These are phyloP conservation scores for Ceyx margarethae DNA, from an alignment of 2,113 vertebrate genomes.

Conservation along the genomic window DNA sequence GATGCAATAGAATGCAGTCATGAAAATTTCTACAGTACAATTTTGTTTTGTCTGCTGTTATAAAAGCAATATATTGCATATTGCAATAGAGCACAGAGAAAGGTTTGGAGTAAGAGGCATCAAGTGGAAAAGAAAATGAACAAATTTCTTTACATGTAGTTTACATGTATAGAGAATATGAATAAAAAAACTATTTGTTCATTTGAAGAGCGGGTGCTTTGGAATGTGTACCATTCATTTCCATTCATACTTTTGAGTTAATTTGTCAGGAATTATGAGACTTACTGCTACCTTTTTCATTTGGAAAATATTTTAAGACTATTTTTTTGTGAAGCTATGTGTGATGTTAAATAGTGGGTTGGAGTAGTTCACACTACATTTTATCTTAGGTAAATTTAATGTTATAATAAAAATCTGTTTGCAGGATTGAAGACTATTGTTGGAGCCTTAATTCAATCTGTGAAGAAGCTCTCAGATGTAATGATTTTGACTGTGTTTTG, in stretches of 20 bases:
- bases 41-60: background rate
- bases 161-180: background rate
- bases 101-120: conserved; percentile 62
- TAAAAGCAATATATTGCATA: background rate
- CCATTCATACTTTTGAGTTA: background rate
- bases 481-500: conserved; percentile 99
- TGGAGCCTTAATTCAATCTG: conserved; percentile 93
- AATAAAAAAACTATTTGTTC: background rate
- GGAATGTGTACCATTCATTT: background rate
- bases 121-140: conserved; percentile 6
- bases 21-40: background rate
- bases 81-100: background rate
- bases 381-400: background rate
- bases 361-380: background rate
- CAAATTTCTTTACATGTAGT: background rate
- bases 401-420: background rate
- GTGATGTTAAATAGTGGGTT: conserved; percentile 23
- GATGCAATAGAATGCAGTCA: background rate
- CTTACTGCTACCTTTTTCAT: background rate
- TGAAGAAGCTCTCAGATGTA: conserved; percentile 94
- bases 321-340: conserved; percentile 19
- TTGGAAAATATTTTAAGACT: background rate
- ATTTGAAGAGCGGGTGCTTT: background rate
- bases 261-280: background rate
- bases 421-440: conserved; percentile 97